Evolutionary conservation across 1,140 invertebrate species (phyloP).

Genomic region (Cyphomyrmex costatus): DNA sequence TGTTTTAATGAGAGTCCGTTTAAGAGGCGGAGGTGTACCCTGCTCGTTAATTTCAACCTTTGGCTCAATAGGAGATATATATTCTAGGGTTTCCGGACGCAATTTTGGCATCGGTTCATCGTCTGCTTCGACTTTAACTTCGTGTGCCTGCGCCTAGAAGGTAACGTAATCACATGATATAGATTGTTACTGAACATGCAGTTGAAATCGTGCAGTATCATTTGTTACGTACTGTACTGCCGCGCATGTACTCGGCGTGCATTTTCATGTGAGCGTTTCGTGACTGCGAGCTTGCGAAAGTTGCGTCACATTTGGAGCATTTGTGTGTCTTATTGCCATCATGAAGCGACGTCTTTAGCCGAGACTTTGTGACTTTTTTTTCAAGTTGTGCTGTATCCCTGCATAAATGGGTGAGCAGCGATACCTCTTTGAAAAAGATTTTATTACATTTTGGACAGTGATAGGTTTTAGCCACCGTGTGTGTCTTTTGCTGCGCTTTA

Average conservation of each 20-base stretch:
- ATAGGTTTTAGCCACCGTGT: constrained; percentile 80
- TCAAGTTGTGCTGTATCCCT: constrained; percentile 56
- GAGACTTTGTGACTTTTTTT: constrained; percentile 67
- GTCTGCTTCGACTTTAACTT: constrained; percentile 64
- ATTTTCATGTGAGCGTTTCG: constrained; percentile 79
- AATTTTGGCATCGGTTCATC: constrained; percentile 75
- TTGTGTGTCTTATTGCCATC: constrained; percentile 76
- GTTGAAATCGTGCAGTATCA: background rate
- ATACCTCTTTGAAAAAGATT: constrained; percentile 83
- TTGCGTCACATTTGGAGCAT: constrained; percentile 78
- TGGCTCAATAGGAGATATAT: constrained; percentile 73
- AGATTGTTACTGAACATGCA: background rate
- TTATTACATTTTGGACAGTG: constrained; percentile 83
- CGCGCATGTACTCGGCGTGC: constrained; percentile 69
- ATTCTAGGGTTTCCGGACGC: constrained; percentile 73
- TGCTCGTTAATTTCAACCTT: constrained; percentile 76
- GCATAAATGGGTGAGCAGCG: constrained; percentile 80
- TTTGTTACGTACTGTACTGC: constrained; percentile 16
- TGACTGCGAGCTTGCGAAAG: constrained; percentile 75
- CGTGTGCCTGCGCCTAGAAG: constrained; percentile 56
- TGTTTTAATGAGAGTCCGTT: constrained; percentile 81
- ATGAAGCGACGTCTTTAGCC: constrained; percentile 57
- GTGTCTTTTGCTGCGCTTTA: constrained; percentile 78
- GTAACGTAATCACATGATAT: background rate
- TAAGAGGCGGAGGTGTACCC: constrained; percentile 75